phyloP scores from a whole-genome alignment of 2,113 vertebrate genomes.

The Dasyurus viverrinus region DNA sequence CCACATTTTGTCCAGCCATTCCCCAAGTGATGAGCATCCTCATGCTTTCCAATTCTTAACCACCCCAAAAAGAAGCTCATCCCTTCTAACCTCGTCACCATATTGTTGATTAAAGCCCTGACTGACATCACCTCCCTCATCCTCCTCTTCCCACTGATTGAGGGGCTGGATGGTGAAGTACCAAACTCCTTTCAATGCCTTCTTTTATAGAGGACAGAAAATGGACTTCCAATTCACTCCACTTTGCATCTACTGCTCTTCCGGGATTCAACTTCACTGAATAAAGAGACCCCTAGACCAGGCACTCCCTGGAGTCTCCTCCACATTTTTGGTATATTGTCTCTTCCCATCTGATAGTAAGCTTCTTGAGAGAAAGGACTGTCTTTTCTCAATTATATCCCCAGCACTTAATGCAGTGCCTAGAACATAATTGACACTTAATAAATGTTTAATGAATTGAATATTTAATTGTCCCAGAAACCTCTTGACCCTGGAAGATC shows the following conservation, averaged over 20 bases:
- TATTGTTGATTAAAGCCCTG: not conserved
- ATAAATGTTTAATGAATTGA: not conserved
- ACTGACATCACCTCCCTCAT: not conserved
- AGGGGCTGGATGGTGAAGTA: not conserved
- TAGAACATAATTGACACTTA: not conserved
- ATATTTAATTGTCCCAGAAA: not conserved
- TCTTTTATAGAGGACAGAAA: not conserved
- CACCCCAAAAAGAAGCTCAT: too few species aligned
- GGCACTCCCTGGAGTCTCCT: not conserved
- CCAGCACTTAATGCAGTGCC: not conserved
- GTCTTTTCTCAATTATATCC: not conserved
- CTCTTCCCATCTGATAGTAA: not conserved
- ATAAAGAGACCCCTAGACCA: not conserved
- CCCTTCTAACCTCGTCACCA: not conserved
- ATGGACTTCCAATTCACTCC: not conserved
- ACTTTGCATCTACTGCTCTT: not conserved
- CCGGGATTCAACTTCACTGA: not conserved
- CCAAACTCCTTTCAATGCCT: not conserved
- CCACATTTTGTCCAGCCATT: too few species aligned
- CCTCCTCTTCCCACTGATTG: not conserved
- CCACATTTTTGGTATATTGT: not conserved
- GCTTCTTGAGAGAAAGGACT: not conserved
- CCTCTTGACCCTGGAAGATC: not conserved
- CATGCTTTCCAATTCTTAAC: too few species aligned
- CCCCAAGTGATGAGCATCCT: too few species aligned